phyloP scores from a whole-genome alignment of 2,888 invertebrate genomes.

The Reticulitermes lucifugus region DNA sequence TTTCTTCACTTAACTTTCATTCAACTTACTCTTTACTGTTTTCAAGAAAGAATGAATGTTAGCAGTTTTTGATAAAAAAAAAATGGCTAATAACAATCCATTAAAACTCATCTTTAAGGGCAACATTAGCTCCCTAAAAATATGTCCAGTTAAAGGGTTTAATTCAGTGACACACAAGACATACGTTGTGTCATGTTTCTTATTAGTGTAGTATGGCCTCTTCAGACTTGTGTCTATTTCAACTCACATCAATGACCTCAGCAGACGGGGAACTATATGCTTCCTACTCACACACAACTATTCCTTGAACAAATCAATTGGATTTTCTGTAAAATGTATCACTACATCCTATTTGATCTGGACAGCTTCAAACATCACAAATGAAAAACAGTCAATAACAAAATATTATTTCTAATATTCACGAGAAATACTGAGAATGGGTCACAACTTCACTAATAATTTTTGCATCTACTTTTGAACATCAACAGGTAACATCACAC shows the following conservation, averaged over 20 bases:
- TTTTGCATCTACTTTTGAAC: not conserved
- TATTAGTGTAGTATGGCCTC: constrained; percentile 31
- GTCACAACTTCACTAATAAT: not conserved
- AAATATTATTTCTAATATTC: not conserved
- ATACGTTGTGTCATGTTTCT: not conserved
- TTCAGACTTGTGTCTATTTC: constrained; percentile 30
- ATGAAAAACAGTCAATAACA: not conserved
- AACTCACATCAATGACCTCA: constrained; percentile 43
- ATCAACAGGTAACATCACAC: not conserved
- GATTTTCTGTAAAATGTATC: not conserved
- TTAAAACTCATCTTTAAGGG: not conserved
- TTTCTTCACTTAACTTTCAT: not conserved
- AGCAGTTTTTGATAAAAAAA: not conserved
- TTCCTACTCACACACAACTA: constrained; percentile 38
- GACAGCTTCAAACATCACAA: not conserved
- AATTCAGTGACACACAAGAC: not conserved
- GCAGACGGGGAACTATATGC: not conserved
- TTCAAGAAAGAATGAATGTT: too few relatives aligned
- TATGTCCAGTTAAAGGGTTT: not conserved
- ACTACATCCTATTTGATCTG: not conserved
- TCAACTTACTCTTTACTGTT: too few relatives aligned
- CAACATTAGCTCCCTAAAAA: not conserved
- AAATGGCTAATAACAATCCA: not conserved
- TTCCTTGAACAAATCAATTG: constrained; percentile 15
- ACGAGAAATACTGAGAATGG: not conserved